Percentiles rank a stretch among this genome's conserved stretches.
phyloP scores from a whole-genome alignment of 2,113 vertebrate genomes.

The Poeciliopsis retropinna region DNA sequence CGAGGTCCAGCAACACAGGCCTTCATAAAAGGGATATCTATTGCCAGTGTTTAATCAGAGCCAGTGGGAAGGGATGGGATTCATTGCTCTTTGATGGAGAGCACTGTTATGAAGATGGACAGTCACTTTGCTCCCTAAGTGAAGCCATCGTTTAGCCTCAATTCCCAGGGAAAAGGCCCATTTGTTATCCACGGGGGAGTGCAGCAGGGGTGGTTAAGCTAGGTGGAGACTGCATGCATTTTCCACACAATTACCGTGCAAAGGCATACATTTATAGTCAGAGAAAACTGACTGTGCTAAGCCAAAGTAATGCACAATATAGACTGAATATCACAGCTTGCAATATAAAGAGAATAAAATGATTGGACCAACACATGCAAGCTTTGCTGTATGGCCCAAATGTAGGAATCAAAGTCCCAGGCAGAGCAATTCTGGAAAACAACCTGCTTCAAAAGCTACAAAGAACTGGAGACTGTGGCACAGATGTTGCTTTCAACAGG shows the following conservation, averaged over 20 bases:
- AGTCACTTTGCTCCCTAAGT: conserved; percentile 86
- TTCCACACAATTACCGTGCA: conserved; percentile 78
- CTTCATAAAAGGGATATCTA: conserved; percentile 78
- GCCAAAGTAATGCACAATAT: conserved; percentile 48
- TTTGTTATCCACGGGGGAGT: conserved; percentile 82
- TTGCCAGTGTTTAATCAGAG: conserved; percentile 92
- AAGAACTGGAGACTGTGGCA: no score
- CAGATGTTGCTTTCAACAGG: no score
- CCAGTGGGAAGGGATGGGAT: conserved; percentile 90
- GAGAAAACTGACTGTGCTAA: conserved; percentile 53
- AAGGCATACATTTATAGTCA: conserved; percentile 66
- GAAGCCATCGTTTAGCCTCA: conserved; percentile 86
- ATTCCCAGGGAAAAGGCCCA: conserved; percentile 83
- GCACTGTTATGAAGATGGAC: conserved; percentile 85
- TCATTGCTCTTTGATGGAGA: conserved; percentile 88
- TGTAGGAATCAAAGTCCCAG: no score
- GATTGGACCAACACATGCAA: no score
- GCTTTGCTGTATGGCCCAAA: no score
- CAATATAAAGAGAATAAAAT: neutral
- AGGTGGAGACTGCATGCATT: conserved; percentile 78
- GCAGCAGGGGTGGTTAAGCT: conserved; percentile 71
- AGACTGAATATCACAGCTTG: conserved; percentile 41
- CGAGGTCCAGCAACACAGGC: conserved; percentile 58
- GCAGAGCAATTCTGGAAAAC: no score
- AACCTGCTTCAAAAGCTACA: no score